phyloP scores from a whole-genome alignment of 1,140 invertebrate species.

The Saccostrea echinata region DNA sequence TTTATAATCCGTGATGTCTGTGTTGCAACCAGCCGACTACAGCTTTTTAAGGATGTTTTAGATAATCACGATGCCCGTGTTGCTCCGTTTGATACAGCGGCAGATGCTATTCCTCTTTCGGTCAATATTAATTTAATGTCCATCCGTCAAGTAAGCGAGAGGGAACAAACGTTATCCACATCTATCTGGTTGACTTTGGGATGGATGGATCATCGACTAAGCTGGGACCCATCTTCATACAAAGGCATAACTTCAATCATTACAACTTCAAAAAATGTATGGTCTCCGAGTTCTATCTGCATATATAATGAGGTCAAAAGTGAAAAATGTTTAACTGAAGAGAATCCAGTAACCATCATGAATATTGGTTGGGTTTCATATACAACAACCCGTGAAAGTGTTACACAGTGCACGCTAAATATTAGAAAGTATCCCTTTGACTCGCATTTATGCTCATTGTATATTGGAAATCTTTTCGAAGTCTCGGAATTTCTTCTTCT shows the following conservation, averaged over 20 bases:
- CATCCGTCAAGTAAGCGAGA: neutral
- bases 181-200: neutral
- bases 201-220: neutral
- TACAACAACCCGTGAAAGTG: neutral
- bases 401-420: neutral
- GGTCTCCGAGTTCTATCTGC: neutral
- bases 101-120: neutral
- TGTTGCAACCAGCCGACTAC: neutral
- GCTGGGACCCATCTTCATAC: neutral
- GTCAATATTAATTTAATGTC: neutral
- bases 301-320: neutral
- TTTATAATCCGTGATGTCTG: neutral
- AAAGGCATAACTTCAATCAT: neutral
- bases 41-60: neutral
- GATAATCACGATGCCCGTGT: neutral
- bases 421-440: conserved; percentile 49
- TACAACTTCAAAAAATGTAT: neutral
- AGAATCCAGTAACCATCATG: neutral
- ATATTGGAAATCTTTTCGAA: conserved; percentile 29
- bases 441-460: conserved; percentile 32
- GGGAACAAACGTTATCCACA: neutral
- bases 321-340: neutral
- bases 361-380: neutral
- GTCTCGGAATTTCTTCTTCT: neutral
- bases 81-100: neutral